These are phyloP conservation scores for Eristalinus sepulchralis DNA, from an alignment of 2,888 invertebrate genomes.

Conservation along the genomic window DNA sequence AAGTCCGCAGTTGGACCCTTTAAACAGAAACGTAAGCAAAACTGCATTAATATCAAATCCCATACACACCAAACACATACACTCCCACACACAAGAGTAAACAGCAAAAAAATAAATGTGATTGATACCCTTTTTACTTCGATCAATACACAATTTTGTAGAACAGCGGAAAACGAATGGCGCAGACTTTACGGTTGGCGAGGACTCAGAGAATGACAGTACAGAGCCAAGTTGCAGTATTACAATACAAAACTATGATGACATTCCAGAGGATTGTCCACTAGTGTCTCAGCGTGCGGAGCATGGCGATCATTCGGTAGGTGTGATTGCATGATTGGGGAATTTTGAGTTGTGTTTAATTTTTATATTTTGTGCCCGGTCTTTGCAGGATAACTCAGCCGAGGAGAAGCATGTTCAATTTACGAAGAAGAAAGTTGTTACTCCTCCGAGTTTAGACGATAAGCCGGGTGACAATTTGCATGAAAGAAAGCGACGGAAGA, in stretches of 20 bases:
- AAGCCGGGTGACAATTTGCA: constrained; percentile 80
- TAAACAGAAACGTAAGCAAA: constrained; percentile 75
- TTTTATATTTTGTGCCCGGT: neutral
- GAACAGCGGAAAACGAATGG: constrained; percentile 77
- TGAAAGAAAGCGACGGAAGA: constrained; percentile 82
- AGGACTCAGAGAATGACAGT: constrained; percentile 79
- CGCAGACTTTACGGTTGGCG: constrained; percentile 78
- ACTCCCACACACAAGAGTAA: neutral
- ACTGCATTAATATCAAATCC: neutral
- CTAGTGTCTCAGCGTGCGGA: constrained; percentile 81
- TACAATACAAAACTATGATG: constrained; percentile 78
- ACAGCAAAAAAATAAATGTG: constrained; percentile 12
- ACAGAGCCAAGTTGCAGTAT: constrained; percentile 76
- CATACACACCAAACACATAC: too few species aligned
- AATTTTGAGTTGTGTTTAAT: neutral
- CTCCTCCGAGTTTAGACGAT: constrained; percentile 78
- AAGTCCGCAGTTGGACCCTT: constrained; percentile 76
- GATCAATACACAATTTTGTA: constrained; percentile 68
- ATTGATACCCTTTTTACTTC: constrained; percentile 33
- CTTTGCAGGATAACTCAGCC: constrained; percentile 77
- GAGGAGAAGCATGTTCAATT: constrained; percentile 83
- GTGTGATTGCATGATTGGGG: constrained; percentile 2
- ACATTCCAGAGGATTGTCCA: constrained; percentile 80
- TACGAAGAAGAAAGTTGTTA: constrained; percentile 78
- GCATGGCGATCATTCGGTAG: constrained; percentile 80